Percentiles rank a stretch among this genome's conserved stretches.
Evolutionary conservation across 2,888 invertebrate genomes (phyloP).

Genomic region (Ganaspis brasiliensis): DNA sequence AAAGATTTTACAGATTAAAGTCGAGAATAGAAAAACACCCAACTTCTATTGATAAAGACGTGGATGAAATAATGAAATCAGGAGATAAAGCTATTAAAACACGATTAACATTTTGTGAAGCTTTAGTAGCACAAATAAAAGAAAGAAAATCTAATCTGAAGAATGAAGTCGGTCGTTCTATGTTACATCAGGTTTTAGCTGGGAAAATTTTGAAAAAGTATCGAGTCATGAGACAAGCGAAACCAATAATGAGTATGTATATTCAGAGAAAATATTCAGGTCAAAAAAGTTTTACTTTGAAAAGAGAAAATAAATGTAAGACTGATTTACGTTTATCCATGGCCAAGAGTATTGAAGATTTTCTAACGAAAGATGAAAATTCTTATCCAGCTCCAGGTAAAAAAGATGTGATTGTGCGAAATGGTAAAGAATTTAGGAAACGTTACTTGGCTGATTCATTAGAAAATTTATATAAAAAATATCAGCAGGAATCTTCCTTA

Average conservation of each 20-base stretch:
- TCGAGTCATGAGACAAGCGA: constrained; percentile 32
- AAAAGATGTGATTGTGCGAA: constrained; percentile 42
- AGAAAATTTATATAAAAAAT: constrained; percentile 45
- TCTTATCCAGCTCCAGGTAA: constrained; percentile 42
- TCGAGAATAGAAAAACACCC: too few relatives aligned
- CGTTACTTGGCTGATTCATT: constrained; percentile 41
- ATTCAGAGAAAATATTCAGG: constrained; percentile 37
- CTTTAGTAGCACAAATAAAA: constrained; percentile 37
- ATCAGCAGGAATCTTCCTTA: constrained; percentile 25
- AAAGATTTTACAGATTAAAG: too few relatives aligned
- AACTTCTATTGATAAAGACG: too few relatives aligned
- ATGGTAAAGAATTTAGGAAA: constrained; percentile 46
- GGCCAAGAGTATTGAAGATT: constrained; percentile 39
- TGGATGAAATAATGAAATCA: constrained; percentile 36
- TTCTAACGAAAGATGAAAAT: constrained; percentile 44
- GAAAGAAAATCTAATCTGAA: too few relatives aligned
- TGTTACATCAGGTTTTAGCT: neutral
- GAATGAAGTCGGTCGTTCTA: constrained; percentile 37
- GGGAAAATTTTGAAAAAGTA: constrained; percentile 47
- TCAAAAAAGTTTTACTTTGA: constrained; percentile 21
- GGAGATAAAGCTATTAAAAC: constrained; percentile 38
- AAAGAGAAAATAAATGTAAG: constrained; percentile 45
- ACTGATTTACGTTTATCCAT: constrained; percentile 18
- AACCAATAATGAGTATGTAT: constrained; percentile 29
- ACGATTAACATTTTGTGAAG: constrained; percentile 32